Evolutionary conservation across 2,797 vertebrate genomes (phyloP), one percentile per base, ranked within the genome.

Genomic region (Orientallactaga sibirica): DNA sequence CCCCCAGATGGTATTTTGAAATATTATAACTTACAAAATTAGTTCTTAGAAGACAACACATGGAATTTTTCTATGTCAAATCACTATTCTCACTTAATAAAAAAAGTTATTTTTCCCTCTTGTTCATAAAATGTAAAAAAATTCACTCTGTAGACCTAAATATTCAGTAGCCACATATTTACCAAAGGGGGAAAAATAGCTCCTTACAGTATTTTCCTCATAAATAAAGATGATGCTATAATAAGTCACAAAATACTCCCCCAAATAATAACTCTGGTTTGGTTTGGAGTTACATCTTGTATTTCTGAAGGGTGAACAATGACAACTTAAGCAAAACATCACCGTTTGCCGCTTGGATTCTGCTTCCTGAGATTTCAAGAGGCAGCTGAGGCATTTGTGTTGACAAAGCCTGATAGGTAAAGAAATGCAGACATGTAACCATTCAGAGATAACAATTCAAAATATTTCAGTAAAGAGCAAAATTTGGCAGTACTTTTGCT

Each of bases 91-190:
- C 19, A 83, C 41, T 86, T 64, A 48, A 62, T 33, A 55, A 92
- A 85, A 82, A 43, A 85, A 67, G 4, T 55, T 85, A 29, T 4
- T 66, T 7, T 58, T 86, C 90, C 78, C 27, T 92, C 84, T 86
- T 88, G 25, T 58, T 87, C 68, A 77, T 93, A 62, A 87, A 86
- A 90, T 88, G 48, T 7, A 73, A 22, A 85, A 52, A 88, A 93
- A 93, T 83, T 41, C 2, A 78, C 16, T 76, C n/a, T 86, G 16
- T 64, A 48, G 22, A 27, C 41, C 9, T 92, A 86, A 85, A 79
- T 92, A 79, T 92, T 85, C 94, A 82, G 86, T 75, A 90, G 75
- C 81, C 55, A 67, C 33, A 41, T 90, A 71, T 71, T 80, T 88
- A 93, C 74, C 24, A 25, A 55, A 14, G 14, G 37, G 24, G 52